Base-by-base conservation (phyloP, 2,797 vertebrate species). In the Hypotaenidia okinawae region DNA sequence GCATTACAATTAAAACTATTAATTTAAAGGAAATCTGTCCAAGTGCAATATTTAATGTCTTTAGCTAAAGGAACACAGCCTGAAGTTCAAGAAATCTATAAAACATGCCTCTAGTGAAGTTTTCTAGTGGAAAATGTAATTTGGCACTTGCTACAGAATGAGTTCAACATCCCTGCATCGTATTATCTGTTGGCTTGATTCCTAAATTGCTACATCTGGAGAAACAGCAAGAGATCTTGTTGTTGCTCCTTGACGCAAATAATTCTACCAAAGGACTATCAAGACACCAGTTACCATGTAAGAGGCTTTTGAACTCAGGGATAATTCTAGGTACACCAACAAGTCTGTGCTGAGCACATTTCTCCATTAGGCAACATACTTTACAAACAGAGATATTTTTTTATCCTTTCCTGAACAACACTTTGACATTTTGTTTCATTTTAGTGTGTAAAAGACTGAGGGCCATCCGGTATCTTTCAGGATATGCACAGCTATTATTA, bases 121-220 rank as follows among this genome's bases (percentile, higher is more conserved):
- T 94, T 94, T 85, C 87, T 87, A 67, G 78, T 41, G 79, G 79
- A 96, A 96, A 95, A 94, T 51, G 72, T 61, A 80, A 94, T 94
- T 91, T 94, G 96, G 93, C 94, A 93, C 61, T 95, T 91, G 82
- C 57, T 87, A 77, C 68, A 87, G 86, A 90, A 69, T n/a, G 77
- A 92, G 64, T 96, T 89, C 84, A 96, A 92, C 82, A 85, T 91
- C 72, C 75, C 82, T 85, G 79, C 79, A 49, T 87, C 49, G 2
- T 69, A 95, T 91, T 91, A 93, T 91, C 87, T 91, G 51, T 89
- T 95, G 93, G 94, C 91, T 87, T 67, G 35, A 74, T 91, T 93
- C 91, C 96, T 94, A 85, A 91, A 91, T 80, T 67, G 64, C 68
- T 91, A 70, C 91, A 96, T 93, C 93, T 96, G 96, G 91, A 94